Conservation (phyloP, 2,888 invertebrate genomes). For the Barypeithes pellucidus region DNA sequence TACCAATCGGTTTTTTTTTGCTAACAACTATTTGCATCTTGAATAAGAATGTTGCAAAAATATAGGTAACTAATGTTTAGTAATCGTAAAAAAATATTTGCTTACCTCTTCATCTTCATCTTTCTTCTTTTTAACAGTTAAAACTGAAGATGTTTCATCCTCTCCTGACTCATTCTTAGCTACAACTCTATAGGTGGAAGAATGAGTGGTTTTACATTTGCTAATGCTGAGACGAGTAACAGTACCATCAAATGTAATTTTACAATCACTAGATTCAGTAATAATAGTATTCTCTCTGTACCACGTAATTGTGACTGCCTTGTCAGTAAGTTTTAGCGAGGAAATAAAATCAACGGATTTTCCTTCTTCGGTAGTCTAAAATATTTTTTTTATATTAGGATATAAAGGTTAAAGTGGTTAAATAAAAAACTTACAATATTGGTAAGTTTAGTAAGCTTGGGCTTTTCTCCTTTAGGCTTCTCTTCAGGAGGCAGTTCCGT, state of each 20-base stretch:
- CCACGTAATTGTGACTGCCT: slow-evolving; percentile 88
- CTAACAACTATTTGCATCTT: slow-evolving; percentile 56
- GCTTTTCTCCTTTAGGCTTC: slow-evolving; percentile 84
- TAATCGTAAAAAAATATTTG: neutral
- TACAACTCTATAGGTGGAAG: slow-evolving; percentile 88
- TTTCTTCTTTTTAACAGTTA: slow-evolving; percentile 81
- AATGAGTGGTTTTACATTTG: slow-evolving; percentile 81
- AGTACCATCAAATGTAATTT: slow-evolving; percentile 88
- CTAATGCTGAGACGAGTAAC: slow-evolving; percentile 86
- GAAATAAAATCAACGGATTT: slow-evolving; percentile 87
- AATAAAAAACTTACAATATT: slow-evolving; percentile 77
- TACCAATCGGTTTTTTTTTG: neutral
- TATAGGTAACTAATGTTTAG: neutral
- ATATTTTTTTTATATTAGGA: neutral
- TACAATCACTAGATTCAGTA: slow-evolving; percentile 83
- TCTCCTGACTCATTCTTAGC: slow-evolving; percentile 94
- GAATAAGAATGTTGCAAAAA: slow-evolving; percentile 47
- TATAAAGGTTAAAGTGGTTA: neutral
- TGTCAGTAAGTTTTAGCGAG: slow-evolving; percentile 82
- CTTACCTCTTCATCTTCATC: slow-evolving; percentile 59
- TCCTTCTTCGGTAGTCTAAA: slow-evolving; percentile 78
- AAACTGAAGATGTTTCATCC: slow-evolving; percentile 88
- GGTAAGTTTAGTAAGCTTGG: slow-evolving; percentile 84
- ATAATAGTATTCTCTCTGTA: slow-evolving; percentile 87
- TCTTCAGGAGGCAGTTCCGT: slow-evolving; percentile 86